A percentile compares a stretch with the other conserved stretches of the same genome.
These are phyloP conservation scores for Erpobdella octoculata DNA, from an alignment of 2,888 invertebrate species.

Conservation along the genomic window DNA sequence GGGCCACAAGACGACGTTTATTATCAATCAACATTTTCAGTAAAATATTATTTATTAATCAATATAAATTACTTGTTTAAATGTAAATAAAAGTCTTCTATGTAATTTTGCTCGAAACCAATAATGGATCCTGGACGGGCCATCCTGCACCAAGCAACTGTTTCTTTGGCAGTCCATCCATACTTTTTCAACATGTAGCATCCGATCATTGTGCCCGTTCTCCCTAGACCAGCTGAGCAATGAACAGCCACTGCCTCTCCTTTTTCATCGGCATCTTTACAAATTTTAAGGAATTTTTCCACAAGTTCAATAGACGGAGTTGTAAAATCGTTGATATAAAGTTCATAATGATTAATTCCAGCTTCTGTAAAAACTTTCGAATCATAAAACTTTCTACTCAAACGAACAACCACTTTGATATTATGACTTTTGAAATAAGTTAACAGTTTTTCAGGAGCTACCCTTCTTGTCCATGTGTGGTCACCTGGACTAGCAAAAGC, in stretches of 20 bases:
- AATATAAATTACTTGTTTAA: too few species aligned
- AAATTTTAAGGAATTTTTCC: constrained; percentile 74
- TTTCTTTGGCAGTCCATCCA: constrained; percentile 78
- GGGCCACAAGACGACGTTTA: too few species aligned
- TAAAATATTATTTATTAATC: too few species aligned
- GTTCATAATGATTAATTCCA: constrained; percentile 85
- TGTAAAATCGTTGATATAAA: constrained; percentile 93
- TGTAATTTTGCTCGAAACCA: constrained; percentile 89
- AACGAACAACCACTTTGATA: constrained; percentile 74
- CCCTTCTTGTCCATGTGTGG: constrained; percentile 71
- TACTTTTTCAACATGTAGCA: constrained; percentile 87
- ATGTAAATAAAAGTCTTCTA: constrained; percentile 56
- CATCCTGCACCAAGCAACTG: constrained; percentile 90
- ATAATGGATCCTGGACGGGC: constrained; percentile 95
- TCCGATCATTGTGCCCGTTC: constrained; percentile 94
- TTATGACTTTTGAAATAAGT: constrained; percentile 73
- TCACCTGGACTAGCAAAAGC: constrained; percentile 97
- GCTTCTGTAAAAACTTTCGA: constrained; percentile 73
- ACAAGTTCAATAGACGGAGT: constrained; percentile 84
- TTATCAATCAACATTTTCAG: too few species aligned
- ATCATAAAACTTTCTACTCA: constrained; percentile 88
- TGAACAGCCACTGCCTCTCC: constrained; percentile 90
- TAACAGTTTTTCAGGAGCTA: not conserved
- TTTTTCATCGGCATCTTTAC: constrained; percentile 62
- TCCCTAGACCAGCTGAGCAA: constrained; percentile 86